Evolutionary conservation across 2,113 vertebrate genomes (phyloP).

Genomic region (Holacanthus passer): DNA sequence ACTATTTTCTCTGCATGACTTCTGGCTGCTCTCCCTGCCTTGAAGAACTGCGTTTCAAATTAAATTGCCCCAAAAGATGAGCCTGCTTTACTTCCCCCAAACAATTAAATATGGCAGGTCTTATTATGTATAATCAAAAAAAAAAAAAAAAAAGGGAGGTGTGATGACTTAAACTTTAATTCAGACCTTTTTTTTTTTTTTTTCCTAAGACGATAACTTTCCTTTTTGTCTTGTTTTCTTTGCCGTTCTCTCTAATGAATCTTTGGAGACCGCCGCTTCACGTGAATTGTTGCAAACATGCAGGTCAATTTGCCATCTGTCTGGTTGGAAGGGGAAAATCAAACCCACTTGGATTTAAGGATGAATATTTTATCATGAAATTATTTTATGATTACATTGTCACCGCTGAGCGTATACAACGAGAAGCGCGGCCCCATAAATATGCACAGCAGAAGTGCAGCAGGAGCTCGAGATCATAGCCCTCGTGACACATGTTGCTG

Average conservation of each 20-base stretch:
- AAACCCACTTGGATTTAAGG: constrained; percentile 11
- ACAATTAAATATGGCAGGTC: constrained; percentile 73
- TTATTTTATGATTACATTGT: neutral
- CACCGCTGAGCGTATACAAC: neutral
- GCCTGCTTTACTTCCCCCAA: constrained; percentile 59
- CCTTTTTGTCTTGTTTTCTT: constrained; percentile 7
- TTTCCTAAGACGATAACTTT: neutral
- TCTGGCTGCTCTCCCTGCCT: constrained; percentile 73
- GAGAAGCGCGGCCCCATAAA: neutral
- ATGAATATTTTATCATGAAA: neutral
- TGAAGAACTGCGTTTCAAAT: constrained; percentile 78
- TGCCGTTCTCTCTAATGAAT: constrained; percentile 16
- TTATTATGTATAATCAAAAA: constrained; percentile 72
- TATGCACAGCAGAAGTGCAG: neutral
- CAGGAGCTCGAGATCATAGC: neutral
- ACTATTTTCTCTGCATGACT: constrained; percentile 81
- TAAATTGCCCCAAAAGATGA: constrained; percentile 77
- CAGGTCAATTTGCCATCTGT: constrained; percentile 9
- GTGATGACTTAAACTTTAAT: constrained; percentile 37
- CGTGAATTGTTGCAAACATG: constrained; percentile 19
- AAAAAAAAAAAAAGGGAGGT: constrained; percentile 52
- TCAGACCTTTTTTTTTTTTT: constrained; percentile 27
- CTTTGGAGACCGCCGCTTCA: neutral
- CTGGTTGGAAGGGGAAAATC: constrained; percentile 14
- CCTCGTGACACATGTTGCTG: constrained; percentile 14